These are phyloP conservation scores for Invenusta paracnida DNA, from an alignment of 2,888 invertebrate species.

Conservation along the genomic window DNA sequence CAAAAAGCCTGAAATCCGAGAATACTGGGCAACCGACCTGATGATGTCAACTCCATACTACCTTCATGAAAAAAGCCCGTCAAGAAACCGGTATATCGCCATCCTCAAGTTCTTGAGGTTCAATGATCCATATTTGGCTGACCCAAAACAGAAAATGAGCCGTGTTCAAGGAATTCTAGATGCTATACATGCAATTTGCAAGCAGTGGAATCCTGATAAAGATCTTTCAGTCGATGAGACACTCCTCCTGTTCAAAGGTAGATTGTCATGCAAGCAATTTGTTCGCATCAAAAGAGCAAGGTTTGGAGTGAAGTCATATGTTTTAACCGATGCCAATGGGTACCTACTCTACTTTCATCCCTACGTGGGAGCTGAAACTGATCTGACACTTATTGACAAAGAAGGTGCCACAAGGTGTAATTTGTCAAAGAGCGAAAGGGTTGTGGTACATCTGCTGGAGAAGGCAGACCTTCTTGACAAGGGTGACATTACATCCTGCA, in stretches of 20 bases:
- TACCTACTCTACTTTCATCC: conserved; percentile 8
- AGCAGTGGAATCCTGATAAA: neutral
- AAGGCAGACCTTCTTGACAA: too few relatives aligned
- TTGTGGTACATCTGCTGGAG: too few relatives aligned
- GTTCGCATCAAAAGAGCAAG: neutral
- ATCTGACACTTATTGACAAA: too few relatives aligned
- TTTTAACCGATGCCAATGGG: neutral
- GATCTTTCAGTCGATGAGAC: conserved; percentile 2
- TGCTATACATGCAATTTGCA: neutral
- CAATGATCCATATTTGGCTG: neutral
- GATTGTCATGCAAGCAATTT: conserved; percentile 16
- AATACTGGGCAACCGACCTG: neutral
- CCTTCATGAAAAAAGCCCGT: neutral
- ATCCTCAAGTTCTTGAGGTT: neutral
- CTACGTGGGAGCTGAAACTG: neutral
- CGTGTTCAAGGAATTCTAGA: neutral
- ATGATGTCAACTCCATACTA: conserved; percentile 7
- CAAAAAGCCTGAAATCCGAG: neutral
- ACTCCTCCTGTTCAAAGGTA: neutral
- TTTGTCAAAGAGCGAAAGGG: too few relatives aligned
- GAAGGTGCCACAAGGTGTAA: neutral
- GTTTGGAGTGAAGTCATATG: conserved; percentile 17
- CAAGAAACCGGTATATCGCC: neutral
- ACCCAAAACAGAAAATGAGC: neutral
- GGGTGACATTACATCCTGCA: neutral